Conservation (phyloP, 2,113 vertebrate genomes). For the Spea bombifrons region DNA sequence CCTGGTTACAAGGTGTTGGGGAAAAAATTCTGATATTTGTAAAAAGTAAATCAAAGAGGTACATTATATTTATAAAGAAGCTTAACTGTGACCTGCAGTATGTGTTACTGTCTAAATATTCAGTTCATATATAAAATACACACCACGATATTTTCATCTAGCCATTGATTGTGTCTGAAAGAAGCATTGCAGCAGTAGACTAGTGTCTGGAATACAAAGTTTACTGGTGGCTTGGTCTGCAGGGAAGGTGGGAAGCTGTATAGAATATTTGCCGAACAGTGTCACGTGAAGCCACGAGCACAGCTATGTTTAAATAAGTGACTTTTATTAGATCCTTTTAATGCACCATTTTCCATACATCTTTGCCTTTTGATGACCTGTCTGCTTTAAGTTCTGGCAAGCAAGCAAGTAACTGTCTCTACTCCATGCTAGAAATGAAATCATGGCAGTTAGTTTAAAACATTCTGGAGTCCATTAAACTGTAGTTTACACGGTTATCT, state of each 20-base stretch:
- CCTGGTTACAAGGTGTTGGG: no score
- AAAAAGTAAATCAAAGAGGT: no score
- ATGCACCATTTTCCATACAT: constrained; percentile 21
- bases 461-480: background rate
- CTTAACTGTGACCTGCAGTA: no score
- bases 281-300: constrained; percentile 21
- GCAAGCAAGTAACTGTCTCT: constrained; percentile 23
- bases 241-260: constrained; percentile 8
- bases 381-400: constrained; percentile 18
- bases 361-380: constrained; percentile 23
- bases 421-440: constrained; percentile 17
- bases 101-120: no score
- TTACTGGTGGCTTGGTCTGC: constrained; percentile 1
- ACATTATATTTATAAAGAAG: no score
- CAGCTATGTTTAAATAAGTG: constrained; percentile 31
- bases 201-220: constrained; percentile 8
- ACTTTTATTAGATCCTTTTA: constrained; percentile 26
- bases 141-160: background rate
- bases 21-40: no score
- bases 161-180: constrained; percentile 6
- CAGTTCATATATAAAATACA: no score
- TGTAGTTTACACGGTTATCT: no score
- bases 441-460: constrained; percentile 24
- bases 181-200: constrained; percentile 1
- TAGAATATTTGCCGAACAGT: constrained; percentile 2